A percentile compares a stretch with the other conserved stretches of the same genome.
These are phyloP conservation scores for Pao palembangensis DNA, from an alignment of 2,113 vertebrate species.

Conservation along the genomic window DNA sequence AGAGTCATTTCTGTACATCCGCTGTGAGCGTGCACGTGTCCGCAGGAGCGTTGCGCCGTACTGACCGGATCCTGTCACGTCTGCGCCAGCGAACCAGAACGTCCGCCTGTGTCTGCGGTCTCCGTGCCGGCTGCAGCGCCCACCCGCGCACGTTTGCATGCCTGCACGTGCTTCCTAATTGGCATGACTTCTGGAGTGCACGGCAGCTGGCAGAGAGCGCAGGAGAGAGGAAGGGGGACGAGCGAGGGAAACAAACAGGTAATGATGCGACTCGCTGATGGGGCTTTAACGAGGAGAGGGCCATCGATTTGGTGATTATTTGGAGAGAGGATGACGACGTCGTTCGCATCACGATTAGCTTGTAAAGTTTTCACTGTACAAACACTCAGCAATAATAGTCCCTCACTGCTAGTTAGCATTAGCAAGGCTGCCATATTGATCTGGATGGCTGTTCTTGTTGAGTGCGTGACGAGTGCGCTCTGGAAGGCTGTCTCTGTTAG, in stretches of 20 bases:
- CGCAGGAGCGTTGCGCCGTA: background rate
- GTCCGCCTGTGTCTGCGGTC: slow-evolving; percentile 19
- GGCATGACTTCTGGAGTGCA: slow-evolving; percentile 49
- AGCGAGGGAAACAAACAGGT: slow-evolving; percentile 61
- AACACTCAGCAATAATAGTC: background rate
- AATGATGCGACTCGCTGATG: slow-evolving; percentile 68
- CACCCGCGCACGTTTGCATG: slow-evolving; percentile 5
- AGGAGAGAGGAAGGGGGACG: slow-evolving; percentile 39
- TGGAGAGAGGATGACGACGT: slow-evolving; percentile 11
- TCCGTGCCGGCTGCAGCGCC: no score
- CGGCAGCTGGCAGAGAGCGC: slow-evolving; percentile 63
- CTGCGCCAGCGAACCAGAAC: slow-evolving; percentile 49
- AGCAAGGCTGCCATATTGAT: background rate
- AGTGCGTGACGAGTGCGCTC: background rate
- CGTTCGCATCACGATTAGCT: background rate
- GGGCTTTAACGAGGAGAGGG: slow-evolving; percentile 63
- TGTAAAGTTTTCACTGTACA: no score
- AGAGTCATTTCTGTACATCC: background rate
- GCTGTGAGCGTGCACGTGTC: background rate
- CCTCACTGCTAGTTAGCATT: background rate
- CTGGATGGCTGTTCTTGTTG: no score
- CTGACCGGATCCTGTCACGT: background rate
- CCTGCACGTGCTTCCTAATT: slow-evolving; percentile 50
- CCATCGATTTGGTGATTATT: slow-evolving; percentile 34
- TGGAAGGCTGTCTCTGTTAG: background rate